phyloP scores from a whole-genome alignment of 1,140 invertebrate species.

The Lordiphosa stackelbergi region DNA sequence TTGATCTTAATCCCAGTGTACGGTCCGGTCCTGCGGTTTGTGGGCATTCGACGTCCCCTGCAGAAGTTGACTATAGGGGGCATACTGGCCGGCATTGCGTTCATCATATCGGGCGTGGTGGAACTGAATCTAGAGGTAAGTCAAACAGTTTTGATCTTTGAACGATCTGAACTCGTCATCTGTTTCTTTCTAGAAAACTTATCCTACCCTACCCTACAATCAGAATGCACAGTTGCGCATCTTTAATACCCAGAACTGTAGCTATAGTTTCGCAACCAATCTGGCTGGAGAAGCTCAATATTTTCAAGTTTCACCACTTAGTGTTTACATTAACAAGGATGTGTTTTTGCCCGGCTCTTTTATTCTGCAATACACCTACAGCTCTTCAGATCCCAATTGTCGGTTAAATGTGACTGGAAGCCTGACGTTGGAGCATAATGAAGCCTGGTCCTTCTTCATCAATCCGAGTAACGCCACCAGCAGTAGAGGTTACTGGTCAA shows the following conservation, averaged over 20 bases:
- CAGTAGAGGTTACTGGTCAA: conserved; percentile 6
- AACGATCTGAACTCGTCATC: background rate
- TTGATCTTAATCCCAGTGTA: conserved; percentile 88
- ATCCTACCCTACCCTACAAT: conserved; percentile 81
- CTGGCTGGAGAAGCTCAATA: conserved; percentile 4
- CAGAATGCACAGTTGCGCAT: conserved; percentile 83
- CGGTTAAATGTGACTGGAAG: background rate
- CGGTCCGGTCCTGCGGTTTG: conserved; percentile 81
- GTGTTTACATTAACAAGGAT: conserved; percentile 67
- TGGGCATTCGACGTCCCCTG: conserved; percentile 78
- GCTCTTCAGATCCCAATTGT: conserved; percentile 15
- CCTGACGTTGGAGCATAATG: conserved; percentile 6
- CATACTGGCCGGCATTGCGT: conserved; percentile 88
- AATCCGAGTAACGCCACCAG: conserved; percentile 31
- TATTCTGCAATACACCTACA: conserved; percentile 13
- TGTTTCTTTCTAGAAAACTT: conserved; percentile 78
- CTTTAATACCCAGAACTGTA: conserved; percentile 82
- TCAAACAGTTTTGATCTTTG: conserved; percentile 4
- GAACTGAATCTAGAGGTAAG: conserved; percentile 86
- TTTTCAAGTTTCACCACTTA: conserved; percentile 52
- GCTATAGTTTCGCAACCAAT: conserved; percentile 47
- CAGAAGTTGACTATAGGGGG: conserved; percentile 85
- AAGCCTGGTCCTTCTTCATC: conserved; percentile 78
- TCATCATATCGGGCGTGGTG: conserved; percentile 91
- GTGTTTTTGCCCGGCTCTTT: conserved; percentile 24